Conservation (phyloP, 1,140 invertebrate species). For the Cydia pomonella region DNA sequence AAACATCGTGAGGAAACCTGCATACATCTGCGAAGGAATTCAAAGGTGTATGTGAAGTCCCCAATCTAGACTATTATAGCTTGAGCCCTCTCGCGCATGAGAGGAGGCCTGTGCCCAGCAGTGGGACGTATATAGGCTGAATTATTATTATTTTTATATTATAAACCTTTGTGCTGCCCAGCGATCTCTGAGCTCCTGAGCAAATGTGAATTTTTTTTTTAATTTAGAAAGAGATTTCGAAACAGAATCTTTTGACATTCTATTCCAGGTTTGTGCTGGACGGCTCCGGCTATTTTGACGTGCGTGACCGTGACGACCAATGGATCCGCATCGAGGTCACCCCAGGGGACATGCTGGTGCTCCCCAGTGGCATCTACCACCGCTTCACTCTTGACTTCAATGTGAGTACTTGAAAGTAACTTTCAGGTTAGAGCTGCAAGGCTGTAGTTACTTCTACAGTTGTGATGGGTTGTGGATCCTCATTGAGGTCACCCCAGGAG, state of each 20-base stretch:
- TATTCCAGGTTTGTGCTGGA: slow-evolving; percentile 64
- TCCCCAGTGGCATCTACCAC: slow-evolving; percentile 98
- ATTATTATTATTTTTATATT: too few species aligned
- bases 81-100: too few species aligned
- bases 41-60: too few species aligned
- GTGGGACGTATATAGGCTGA: too few species aligned
- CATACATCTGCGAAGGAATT: too few species aligned
- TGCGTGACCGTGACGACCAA: slow-evolving; percentile 91
- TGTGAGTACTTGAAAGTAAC: slow-evolving; percentile 79
- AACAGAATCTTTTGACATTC: not conserved
- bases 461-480: slow-evolving; percentile 98
- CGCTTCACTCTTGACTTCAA: slow-evolving; percentile 95
- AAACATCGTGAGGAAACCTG: too few species aligned
- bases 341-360: slow-evolving; percentile 94
- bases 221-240: not conserved
- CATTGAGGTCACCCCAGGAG: slow-evolving; percentile 89
- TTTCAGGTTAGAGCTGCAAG: too few species aligned
- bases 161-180: too few species aligned
- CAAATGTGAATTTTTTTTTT: too few species aligned
- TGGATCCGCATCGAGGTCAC: slow-evolving; percentile 96
- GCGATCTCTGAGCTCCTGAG: too few species aligned
- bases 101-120: too few species aligned
- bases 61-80: too few species aligned
- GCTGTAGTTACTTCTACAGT: slow-evolving; percentile 75
- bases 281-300: slow-evolving; percentile 94